Evolutionary conservation across 2,888 invertebrate genomes (phyloP), one percentile per base, ranked within the genome.

Genomic region (Pollenia labialis): DNA sequence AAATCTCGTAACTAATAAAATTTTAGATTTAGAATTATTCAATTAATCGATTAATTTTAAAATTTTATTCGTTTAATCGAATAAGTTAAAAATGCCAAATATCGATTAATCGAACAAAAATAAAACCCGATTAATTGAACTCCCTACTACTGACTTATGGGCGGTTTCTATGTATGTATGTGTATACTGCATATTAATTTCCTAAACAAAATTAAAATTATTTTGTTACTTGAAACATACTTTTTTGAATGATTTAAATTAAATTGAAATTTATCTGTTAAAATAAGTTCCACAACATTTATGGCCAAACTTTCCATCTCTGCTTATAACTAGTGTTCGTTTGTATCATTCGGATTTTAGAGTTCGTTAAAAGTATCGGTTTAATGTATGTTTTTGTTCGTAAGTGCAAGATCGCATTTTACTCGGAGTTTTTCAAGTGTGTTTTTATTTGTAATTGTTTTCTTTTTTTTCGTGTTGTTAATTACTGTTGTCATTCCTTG

Each of bases 401-500:
- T 56, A 60, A 48, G 1, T 52, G 48, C 23, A 10, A 54, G 58
- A 71, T 81, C 60, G 76, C 75, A 68, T 87, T 71, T 64, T 32
- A 77, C 58, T 76, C 79, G 81, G 81, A 66, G 74, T 85, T 79
- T 6, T 85, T 50, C 75, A 82, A 77, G 76, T 81, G 81, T 83
- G 50, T 79, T 81, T 75, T 71, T 83, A 44, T 23, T 60, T 18
- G 40, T 16, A 52, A 23, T 66, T 68, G 32, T 72, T n/a, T 85
- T 80, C 48, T 48, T 46, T 74, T 64, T 76, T 56, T 46, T 71
- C 75, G 44, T 86, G 23, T 81, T 80, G 74, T 72, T 81, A 68
- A 54, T 85, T 81, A 75, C 48, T 58, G 44, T 83, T 77, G 85
- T 87, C 85, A 85, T 85, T 75, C 66, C 76, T 79, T 62, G 75